Evolutionary conservation across 2,113 vertebrate genomes (phyloP).

Genomic region (Sisor rabdophorus): DNA sequence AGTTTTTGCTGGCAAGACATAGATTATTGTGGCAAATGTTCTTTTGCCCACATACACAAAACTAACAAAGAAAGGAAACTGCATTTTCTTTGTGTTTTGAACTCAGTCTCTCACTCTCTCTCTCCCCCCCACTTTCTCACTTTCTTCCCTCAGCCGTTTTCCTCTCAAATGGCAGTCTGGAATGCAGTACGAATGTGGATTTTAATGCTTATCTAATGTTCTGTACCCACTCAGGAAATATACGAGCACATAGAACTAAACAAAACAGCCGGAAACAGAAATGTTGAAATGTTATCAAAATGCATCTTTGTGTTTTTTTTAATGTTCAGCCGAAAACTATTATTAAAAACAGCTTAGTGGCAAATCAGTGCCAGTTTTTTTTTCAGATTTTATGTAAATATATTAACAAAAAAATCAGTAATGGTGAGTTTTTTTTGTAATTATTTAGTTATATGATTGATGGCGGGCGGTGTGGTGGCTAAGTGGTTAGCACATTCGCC

Average conservation of each 20-base stretch:
- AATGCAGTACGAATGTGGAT: constrained; percentile 37
- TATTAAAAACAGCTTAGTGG: constrained; percentile 53
- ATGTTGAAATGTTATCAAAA: constrained; percentile 53
- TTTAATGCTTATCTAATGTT: constrained; percentile 55
- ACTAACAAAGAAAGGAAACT: constrained; percentile 37
- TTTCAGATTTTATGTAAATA: constrained; percentile 24
- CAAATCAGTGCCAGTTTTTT: constrained; percentile 4
- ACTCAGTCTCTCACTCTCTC: background rate
- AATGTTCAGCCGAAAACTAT: constrained; percentile 27
- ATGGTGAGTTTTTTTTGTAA: background rate
- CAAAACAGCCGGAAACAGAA: constrained; percentile 53
- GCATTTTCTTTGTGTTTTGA: constrained; percentile 33
- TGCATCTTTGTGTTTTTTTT: constrained; percentile 40
- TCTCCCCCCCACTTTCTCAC: constrained; percentile 11
- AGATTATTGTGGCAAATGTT: constrained; percentile 48
- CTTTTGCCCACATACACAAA: constrained; percentile 37
- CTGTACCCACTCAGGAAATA: constrained; percentile 55
- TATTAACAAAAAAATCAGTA: background rate
- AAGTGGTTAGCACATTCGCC: too few relatives aligned
- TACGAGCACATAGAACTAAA: constrained; percentile 52
- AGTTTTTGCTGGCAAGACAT: constrained; percentile 46
- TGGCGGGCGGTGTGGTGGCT: too few relatives aligned
- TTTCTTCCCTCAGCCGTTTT: background rate
- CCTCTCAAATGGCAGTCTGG: constrained; percentile 34
- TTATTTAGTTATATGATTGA: too few relatives aligned